A percentile compares a stretch with the other conserved stretches of the same genome.
These are phyloP conservation scores for Caenorhabditis plicata DNA, from an alignment of 2,888 invertebrate genomes.

Conservation along the genomic window DNA sequence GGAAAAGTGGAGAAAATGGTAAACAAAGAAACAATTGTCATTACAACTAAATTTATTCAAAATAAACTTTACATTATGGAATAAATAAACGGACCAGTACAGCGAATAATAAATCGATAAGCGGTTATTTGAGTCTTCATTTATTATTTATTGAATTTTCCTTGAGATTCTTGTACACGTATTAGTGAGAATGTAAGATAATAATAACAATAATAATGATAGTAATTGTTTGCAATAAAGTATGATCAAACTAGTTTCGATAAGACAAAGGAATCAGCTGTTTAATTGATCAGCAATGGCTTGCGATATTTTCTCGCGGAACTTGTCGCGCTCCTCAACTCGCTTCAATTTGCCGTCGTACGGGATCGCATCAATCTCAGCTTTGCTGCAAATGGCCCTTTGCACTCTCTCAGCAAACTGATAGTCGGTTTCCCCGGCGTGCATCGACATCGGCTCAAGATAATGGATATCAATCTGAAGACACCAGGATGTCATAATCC, in stretches of 20 bases:
- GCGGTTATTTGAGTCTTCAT: background rate
- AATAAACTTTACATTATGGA: background rate
- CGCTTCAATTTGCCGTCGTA: conserved; percentile 41
- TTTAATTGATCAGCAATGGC: background rate
- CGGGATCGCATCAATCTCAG: conserved; percentile 30
- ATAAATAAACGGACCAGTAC: background rate
- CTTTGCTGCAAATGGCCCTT: conserved; percentile 23
- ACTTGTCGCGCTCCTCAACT: conserved; percentile 4
- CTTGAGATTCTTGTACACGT: too few species aligned
- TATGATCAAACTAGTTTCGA: background rate
- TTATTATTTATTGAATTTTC: too few species aligned
- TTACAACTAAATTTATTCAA: background rate
- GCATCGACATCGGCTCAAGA: conserved; percentile 33
- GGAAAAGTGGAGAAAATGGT: background rate
- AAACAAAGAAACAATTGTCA: background rate
- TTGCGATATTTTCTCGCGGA: conserved; percentile 4
- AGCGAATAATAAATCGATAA: background rate
- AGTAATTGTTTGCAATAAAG: background rate
- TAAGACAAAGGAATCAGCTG: background rate
- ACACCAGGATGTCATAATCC: conserved; percentile 44
- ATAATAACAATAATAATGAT: background rate
- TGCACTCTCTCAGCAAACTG: conserved; percentile 45
- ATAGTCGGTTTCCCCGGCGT: conserved; percentile 27
- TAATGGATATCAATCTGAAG: conserved; percentile 29
- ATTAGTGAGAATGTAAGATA: background rate